A percentile compares a stretch with the other conserved stretches of the same genome.
Evolutionary conservation across 2,797 vertebrate species (phyloP).

Genomic region (Coranthus polyacanthus): DNA sequence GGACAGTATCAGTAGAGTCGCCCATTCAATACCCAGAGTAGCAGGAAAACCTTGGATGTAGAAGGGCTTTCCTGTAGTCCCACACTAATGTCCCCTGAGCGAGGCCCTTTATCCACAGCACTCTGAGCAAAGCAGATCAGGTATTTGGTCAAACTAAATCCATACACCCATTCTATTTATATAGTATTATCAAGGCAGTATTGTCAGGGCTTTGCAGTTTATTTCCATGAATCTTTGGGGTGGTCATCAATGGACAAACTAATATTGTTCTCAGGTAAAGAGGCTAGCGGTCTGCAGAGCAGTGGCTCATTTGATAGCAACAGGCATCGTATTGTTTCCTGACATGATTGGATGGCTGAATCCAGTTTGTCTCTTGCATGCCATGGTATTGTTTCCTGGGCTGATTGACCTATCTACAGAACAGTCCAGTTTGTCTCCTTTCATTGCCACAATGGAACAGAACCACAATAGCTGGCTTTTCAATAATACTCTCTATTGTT

Average conservation of each 20-base stretch:
- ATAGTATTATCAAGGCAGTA: neutral
- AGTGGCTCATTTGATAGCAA: slow-evolving; percentile 10
- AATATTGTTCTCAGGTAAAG: neutral
- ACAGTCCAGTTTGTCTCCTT: slow-evolving; percentile 36
- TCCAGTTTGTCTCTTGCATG: slow-evolving; percentile 18
- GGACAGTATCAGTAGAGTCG: no score
- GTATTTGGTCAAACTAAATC: neutral
- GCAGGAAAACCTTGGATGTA: no score
- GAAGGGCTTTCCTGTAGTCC: no score
- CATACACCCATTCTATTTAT: no score
- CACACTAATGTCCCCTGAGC: no score
- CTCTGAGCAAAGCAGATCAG: no score
- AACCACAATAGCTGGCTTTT: slow-evolving; percentile 37
- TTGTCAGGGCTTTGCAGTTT: neutral
- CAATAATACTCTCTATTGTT: slow-evolving; percentile 47
- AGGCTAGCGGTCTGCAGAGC: slow-evolving; percentile 1
- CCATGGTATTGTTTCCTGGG: slow-evolving; percentile 30
- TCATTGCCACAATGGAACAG: slow-evolving; percentile 24
- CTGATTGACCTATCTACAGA: slow-evolving; percentile 39
- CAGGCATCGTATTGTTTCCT: slow-evolving; percentile 20
- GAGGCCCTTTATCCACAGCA: no score
- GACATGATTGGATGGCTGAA: slow-evolving; percentile 16
- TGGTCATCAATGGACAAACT: neutral
- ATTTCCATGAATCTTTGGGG: neutral
- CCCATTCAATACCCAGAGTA: no score